Evolutionary conservation across 92 coral and sea anemone genomes (phyloP).

Genomic region (Pocillopora meandrina): DNA sequence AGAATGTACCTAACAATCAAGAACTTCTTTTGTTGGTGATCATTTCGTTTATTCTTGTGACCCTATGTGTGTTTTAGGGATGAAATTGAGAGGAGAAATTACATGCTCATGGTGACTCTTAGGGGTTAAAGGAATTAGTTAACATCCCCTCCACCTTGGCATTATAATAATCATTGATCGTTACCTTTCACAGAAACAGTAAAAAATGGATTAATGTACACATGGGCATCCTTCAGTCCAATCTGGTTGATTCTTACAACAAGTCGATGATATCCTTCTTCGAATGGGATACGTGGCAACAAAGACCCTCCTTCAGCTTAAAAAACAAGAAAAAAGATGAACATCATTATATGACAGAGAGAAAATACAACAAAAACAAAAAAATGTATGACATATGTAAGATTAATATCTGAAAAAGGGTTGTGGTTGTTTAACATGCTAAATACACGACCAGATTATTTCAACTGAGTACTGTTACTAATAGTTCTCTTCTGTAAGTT

Average conservation of each 20-base stretch:
- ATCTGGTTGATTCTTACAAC: slow-evolving; percentile 81
- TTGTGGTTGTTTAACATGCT: no score
- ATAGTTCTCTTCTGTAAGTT: no score
- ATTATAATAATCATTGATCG: not conserved
- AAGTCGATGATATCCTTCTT: slow-evolving; percentile 80
- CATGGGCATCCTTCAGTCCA: slow-evolving; percentile 86
- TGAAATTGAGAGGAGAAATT: no score
- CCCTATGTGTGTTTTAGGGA: no score
- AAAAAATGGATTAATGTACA: slow-evolving; percentile 75
- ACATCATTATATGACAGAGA: not conserved
- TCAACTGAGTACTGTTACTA: no score
- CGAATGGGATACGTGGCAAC: slow-evolving; percentile 79
- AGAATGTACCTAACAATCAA: no score
- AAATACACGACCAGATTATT: no score
- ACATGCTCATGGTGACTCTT: not conserved
- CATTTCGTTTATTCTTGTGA: no score
- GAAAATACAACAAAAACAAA: no score
- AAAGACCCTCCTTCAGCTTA: slow-evolving; percentile 80
- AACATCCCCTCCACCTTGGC: not conserved
- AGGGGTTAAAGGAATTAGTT: not conserved
- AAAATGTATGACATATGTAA: no score
- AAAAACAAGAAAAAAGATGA: not conserved
- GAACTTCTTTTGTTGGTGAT: no score
- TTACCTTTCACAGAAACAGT: slow-evolving; percentile 92
- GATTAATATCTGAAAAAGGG: no score